Conservation (phyloP, 2,888 invertebrate species). For the Pimpla rufipes region DNA sequence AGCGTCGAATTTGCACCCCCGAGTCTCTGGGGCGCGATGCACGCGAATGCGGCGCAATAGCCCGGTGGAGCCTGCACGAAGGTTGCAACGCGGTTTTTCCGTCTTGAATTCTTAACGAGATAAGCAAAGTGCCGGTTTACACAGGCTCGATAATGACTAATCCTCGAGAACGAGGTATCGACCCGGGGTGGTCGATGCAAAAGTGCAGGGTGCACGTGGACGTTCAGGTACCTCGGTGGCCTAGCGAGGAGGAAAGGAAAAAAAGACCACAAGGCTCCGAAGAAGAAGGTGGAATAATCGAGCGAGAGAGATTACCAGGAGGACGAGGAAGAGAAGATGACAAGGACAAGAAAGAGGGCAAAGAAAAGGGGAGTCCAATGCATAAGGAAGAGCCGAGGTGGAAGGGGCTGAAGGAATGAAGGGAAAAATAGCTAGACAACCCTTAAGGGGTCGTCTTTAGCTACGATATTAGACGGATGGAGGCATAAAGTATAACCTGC, state of each 20-base stretch:
- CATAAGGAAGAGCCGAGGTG: conserved; percentile 18
- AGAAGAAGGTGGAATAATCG: conserved; percentile 47
- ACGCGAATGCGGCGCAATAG: neutral
- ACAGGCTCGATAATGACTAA: conserved; percentile 61
- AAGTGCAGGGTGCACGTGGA: conserved; percentile 13
- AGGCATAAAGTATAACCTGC: conserved; percentile 19
- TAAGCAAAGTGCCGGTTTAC: conserved; percentile 64
- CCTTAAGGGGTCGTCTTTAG: conserved; percentile 11
- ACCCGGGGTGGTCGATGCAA: conserved; percentile 45
- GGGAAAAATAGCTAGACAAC: neutral
- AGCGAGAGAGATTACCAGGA: conserved; percentile 35
- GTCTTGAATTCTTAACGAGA: conserved; percentile 61
- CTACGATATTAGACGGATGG: conserved; percentile 5
- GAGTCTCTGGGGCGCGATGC: neutral
- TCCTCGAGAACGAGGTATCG: conserved; percentile 61
- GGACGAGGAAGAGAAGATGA: conserved; percentile 9
- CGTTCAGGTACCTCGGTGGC: conserved; percentile 1
- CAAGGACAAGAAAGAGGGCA: conserved; percentile 12
- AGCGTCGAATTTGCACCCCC: neutral
- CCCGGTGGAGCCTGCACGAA: conserved; percentile 8
- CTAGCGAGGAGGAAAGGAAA: conserved; percentile 17
- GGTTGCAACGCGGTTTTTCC: conserved; percentile 38
- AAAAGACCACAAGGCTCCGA: neutral
- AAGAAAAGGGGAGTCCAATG: conserved; percentile 24
- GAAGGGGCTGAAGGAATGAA: no score